A percentile compares a stretch with the other conserved stretches of the same genome.
These are phyloP conservation scores for Vulpes ferrilata DNA, from an alignment of 2,113 vertebrate genomes.

Conservation along the genomic window DNA sequence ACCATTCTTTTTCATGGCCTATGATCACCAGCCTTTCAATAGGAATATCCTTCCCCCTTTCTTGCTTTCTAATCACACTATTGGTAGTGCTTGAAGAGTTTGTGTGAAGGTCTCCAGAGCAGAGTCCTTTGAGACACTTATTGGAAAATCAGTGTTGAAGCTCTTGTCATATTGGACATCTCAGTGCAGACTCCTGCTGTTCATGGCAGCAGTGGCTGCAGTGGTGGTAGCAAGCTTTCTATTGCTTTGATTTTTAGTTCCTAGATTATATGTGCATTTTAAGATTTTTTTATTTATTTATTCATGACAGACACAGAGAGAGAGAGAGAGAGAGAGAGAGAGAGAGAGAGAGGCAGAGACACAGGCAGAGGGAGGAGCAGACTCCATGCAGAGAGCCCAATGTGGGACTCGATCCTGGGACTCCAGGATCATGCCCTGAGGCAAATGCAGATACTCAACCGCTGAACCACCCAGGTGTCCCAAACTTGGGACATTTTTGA, in stretches of 20 bases:
- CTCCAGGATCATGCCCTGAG: too few species aligned
- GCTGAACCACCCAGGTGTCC: too few species aligned
- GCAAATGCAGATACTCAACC: too few species aligned
- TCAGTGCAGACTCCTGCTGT: constrained; percentile 93
- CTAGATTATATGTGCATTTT: background rate
- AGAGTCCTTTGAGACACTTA: constrained; percentile 93
- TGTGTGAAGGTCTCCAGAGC: constrained; percentile 89
- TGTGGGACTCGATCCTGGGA: too few species aligned
- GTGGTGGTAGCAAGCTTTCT: background rate
- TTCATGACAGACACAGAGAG: too few species aligned
- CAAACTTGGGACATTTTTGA: background rate
- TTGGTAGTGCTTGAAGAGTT: constrained; percentile 91
- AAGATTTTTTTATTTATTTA: background rate
- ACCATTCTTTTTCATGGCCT: constrained; percentile 90
- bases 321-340: too few species aligned
- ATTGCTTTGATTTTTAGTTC: background rate
- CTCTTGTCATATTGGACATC: constrained; percentile 92
- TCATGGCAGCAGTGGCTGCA: constrained; percentile 84
- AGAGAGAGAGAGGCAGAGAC: too few species aligned
- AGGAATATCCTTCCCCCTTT: constrained; percentile 93
- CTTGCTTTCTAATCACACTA: constrained; percentile 93
- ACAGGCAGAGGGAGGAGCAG: too few species aligned
- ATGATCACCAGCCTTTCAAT: constrained; percentile 92
- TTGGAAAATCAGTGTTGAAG: constrained; percentile 95
- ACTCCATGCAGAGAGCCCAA: too few species aligned